phyloP scores from a whole-genome alignment of 2,113 vertebrate genomes.

The Heloderma charlesbogerti region DNA sequence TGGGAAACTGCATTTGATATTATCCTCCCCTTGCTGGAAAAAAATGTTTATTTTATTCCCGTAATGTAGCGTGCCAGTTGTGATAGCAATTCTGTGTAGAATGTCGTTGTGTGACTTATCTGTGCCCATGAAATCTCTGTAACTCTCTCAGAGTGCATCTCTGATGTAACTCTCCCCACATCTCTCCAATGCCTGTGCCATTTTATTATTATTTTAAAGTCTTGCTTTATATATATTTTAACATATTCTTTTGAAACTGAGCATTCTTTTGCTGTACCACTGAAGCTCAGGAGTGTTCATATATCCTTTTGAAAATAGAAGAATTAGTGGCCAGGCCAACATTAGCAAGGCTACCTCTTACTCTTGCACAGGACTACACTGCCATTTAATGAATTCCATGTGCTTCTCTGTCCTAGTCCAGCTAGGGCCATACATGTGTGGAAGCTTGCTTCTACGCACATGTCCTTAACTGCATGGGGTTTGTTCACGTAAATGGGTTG shows the following conservation, averaged over 20 bases:
- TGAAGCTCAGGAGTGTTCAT: not conserved
- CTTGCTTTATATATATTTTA: slow-evolving; percentile 1
- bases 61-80: not conserved
- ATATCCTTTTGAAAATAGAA: slow-evolving; percentile 2
- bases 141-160: no score
- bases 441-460: not conserved
- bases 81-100: not conserved
- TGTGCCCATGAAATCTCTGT: not conserved
- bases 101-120: not conserved
- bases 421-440: not conserved
- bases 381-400: not conserved
- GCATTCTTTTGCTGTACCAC: not conserved
- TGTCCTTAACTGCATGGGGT: not conserved
- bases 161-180: not conserved
- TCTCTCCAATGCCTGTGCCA: not conserved
- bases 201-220: slow-evolving; percentile 6
- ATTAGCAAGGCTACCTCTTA: not conserved
- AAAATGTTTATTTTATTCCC: not conserved
- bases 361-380: not conserved
- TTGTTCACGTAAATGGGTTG: not conserved
- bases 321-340: not conserved
- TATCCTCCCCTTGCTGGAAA: not conserved
- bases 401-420: not conserved
- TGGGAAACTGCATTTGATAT: not conserved
- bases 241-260: not conserved